Percentiles rank a stretch among this genome's conserved stretches.
phyloP scores from a whole-genome alignment of 2,888 invertebrate species.

The Synanthedon tipuliformis region DNA sequence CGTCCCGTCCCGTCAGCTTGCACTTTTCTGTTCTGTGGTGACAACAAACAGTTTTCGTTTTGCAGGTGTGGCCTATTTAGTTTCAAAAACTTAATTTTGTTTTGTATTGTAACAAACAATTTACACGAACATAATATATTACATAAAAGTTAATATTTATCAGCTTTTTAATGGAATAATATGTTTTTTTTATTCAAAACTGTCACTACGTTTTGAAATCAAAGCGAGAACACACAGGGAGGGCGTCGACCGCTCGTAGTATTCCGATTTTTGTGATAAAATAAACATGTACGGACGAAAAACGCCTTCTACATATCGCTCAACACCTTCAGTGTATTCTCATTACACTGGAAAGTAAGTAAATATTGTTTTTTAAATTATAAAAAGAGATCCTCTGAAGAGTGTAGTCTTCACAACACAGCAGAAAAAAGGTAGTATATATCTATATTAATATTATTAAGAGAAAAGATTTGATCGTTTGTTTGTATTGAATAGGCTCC shows the following conservation, averaged over 20 bases:
- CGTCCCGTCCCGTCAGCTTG: too few species aligned
- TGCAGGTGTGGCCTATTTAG: not conserved
- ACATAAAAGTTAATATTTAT: not conserved
- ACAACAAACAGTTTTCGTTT: not conserved
- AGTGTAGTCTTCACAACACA: too few species aligned
- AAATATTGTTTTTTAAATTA: too few species aligned
- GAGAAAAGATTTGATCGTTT: too few species aligned
- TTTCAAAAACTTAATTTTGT: not conserved
- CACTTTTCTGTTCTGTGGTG: not conserved
- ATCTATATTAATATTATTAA: too few species aligned
- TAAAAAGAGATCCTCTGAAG: too few species aligned
- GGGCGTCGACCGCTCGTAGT: not conserved
- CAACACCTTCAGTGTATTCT: slow-evolving; percentile 90
- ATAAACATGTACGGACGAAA: slow-evolving; percentile 77
- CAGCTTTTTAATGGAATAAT: not conserved
- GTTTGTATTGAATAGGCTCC: too few species aligned
- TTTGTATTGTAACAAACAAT: not conserved
- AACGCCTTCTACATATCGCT: slow-evolving; percentile 83
- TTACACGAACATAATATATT: not conserved
- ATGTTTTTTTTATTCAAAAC: not conserved
- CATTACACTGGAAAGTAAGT: slow-evolving; percentile 81
- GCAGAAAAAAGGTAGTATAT: too few species aligned
- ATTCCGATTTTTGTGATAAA: too few species aligned
- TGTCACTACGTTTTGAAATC: not conserved
- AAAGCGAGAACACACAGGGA: not conserved